Evolutionary conservation across 2,797 vertebrate genomes (phyloP), one percentile per base, ranked within the genome.

Genomic region (Pipistrellus kuhlii): DNA sequence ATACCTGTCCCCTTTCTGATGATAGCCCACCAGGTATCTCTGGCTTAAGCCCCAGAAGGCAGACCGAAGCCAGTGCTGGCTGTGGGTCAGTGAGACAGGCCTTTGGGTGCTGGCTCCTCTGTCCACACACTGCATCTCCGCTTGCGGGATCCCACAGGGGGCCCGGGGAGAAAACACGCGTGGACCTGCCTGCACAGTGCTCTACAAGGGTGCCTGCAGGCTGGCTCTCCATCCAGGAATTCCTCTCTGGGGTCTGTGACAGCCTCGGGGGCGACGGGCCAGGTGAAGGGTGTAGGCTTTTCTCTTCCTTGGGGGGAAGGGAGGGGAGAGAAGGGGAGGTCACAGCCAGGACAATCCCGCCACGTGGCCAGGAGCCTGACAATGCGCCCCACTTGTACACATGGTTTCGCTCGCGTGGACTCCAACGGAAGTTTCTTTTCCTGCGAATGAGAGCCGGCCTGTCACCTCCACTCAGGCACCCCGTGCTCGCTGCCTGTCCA

Each of bases 391-490:
- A 27, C 83, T 64, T 88, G 53, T 80, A 82, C 86, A 62, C 69
- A 25, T 91, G 10, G 23, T 72, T 71, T 82, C 91, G 48, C 68
- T 51, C 13, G 35, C 85, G 73, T 85, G 69, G 59, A 64, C 77
- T 84, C 81, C 90, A 12, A 55, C 69, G 82, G 90, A 97, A 90
- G 89, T 91, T 87, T 87, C 81, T 81, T 91, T 94, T 69, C n/a
- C 62, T 91, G 68, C 3, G 57, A 51, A 71, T 9, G 62, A 88
- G 85, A 85, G 76, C 75, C 17, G 9, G 95, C 86, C 94, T 97
- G 96, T 97, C 96, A 95, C 96, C 96, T 95, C 78, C 64, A 1
- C 72, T 78, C 88, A 90, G 91, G 86, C 91, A 48, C 80, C 93
- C 96, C 6, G 57, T 0, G 23, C 51, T 91, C 85, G 68, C 93